phyloP scores from a whole-genome alignment of 2,113 vertebrate species.

The Vulpes lagopus region DNA sequence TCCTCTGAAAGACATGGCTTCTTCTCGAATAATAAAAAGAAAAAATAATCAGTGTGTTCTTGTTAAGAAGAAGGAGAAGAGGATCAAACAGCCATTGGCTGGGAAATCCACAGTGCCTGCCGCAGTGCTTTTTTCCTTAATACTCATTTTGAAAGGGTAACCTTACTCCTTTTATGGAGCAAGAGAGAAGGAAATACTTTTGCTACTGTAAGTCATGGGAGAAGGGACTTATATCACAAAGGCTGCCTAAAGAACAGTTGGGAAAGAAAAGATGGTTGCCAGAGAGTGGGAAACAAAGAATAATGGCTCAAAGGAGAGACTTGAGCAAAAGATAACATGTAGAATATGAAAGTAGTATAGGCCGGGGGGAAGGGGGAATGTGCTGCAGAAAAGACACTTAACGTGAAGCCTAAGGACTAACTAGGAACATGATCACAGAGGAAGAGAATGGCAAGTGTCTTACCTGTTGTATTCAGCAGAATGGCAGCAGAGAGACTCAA shows the following conservation, averaged over 20 bases:
- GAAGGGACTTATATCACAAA: slow-evolving; percentile 37
- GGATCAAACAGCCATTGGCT: not conserved
- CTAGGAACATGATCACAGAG: not conserved
- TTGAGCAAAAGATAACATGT: not conserved
- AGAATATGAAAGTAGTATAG: not conserved
- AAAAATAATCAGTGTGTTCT: not conserved
- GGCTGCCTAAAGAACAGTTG: not conserved
- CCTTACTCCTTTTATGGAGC: slow-evolving; percentile 10
- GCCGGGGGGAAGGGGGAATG: not conserved
- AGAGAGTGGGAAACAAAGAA: not conserved
- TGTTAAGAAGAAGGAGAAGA: slow-evolving; percentile 13
- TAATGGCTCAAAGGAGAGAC: not conserved
- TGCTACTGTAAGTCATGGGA: slow-evolving; percentile 29
- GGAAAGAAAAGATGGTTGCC: not conserved
- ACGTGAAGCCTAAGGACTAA: not conserved
- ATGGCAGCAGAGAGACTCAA: not conserved
- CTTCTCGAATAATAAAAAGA: not conserved
- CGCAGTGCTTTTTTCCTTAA: not conserved
- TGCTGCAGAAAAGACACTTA: not conserved
- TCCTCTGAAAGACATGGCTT: slow-evolving; percentile 10
- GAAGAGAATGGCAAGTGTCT: not conserved
- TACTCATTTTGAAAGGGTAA: not conserved
- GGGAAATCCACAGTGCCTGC: not conserved
- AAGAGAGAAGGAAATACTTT: slow-evolving; percentile 46
- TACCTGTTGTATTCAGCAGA: not conserved